Conservation (phyloP, 2,888 invertebrate species). For the Sinhomidia bicolor region DNA sequence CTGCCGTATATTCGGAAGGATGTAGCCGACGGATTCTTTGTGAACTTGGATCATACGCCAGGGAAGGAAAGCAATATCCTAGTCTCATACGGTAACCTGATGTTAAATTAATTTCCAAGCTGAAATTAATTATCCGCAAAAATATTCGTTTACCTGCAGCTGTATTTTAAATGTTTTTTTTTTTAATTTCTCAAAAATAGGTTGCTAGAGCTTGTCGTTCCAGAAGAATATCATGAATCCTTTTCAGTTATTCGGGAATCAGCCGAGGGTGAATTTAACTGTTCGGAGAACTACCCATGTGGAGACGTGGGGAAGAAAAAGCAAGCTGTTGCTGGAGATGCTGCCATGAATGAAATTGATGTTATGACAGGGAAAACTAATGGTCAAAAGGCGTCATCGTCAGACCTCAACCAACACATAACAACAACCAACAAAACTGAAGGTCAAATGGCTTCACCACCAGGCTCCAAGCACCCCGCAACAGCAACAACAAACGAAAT, state of each 20-base stretch:
- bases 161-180: not conserved
- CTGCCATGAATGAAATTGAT: slow-evolving; percentile 43
- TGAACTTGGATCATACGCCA: slow-evolving; percentile 73
- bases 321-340: not conserved
- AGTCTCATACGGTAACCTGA: slow-evolving; percentile 62
- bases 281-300: slow-evolving; percentile 58
- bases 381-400: not conserved
- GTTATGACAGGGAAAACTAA: not conserved
- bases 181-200: slow-evolving; percentile 14
- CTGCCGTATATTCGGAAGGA: slow-evolving; percentile 75
- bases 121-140: not conserved
- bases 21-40: slow-evolving; percentile 77
- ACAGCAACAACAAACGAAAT: not conserved
- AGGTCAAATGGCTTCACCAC: not conserved
- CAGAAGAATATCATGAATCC: slow-evolving; percentile 62
- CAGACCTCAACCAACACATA: slow-evolving; percentile 1
- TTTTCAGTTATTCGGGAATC: slow-evolving; percentile 58
- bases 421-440: not conserved
- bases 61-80: slow-evolving; percentile 65
- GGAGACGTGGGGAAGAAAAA: slow-evolving; percentile 18
- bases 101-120: not conserved
- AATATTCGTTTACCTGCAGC: too few relatives aligned
- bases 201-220: slow-evolving; percentile 66
- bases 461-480: not conserved
- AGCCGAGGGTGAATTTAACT: slow-evolving; percentile 62